Evolutionary conservation across 2,113 vertebrate genomes (phyloP), one percentile per base, ranked within the genome.

Genomic region (pig (Sus scrofa)): DNA sequence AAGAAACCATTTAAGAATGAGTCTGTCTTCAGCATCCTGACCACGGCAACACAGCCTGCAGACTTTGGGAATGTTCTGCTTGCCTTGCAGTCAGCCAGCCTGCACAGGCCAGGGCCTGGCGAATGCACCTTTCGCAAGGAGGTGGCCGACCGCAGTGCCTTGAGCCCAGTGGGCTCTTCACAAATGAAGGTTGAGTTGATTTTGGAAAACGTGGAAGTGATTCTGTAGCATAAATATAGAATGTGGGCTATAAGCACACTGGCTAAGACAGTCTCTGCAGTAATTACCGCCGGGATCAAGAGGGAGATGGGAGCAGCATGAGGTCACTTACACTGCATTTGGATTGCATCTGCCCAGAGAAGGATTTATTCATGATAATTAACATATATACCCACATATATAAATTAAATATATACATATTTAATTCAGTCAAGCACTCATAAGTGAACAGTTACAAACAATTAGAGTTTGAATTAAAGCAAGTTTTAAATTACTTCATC

Each of bases 1-100:
- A 92, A 94, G 84, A 73, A 85, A 52, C 77, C 32, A 89, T 74
- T 67, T 63, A 58, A 74, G n/a, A 22, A 39, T 52, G 77, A 95
- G 13, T 63, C 82, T 88, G 32, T 11, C 39, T 89, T 32, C 63
- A 91, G 34, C 24, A 13, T 73, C 56, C 62, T 9, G 20, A 81
- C n/a, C 65, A 71, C 3, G 18, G 16, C 71, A 63, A 14, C n/a
- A 24, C 0, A 22, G 18, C 16, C 14, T 12, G 10, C 44, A 44
- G 83, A 26, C 30, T 32, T 44, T 56, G 20, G 20, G 32, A 30
- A 4, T 2, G 32, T 60, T 60, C 11, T 56, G 16, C 14, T 75
- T 86, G 16, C 62, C 30, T 0, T 27, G 3, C 8, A 62, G n/a
- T 9, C 9, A 18, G 11, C 34, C 13, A 18, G 3, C 1, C 14